Percentiles rank a stretch among this genome's conserved stretches.
Conservation (phyloP, 2,113 vertebrate species). For the Marcusenius ussheri region DNA sequence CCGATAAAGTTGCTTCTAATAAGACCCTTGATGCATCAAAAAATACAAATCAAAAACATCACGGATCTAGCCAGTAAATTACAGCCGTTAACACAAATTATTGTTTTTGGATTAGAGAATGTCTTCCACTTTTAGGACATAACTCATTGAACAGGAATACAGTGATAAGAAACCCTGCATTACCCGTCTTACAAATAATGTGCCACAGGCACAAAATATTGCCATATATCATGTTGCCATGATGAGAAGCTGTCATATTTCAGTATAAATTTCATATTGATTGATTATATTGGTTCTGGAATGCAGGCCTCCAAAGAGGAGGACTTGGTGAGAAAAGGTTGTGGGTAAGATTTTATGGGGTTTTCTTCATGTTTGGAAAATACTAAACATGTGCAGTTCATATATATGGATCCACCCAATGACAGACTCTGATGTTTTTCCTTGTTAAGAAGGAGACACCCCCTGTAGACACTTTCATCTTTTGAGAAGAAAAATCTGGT, state of each 20-base stretch:
- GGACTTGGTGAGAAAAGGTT: not conserved
- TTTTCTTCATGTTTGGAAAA: not conserved
- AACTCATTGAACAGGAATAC: not conserved
- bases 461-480: not conserved
- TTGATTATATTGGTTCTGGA: not conserved
- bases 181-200: not conserved
- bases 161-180: not conserved
- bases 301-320: not conserved
- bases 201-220: not conserved
- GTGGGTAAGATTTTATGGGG: not conserved
- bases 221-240: not conserved
- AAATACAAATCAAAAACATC: not conserved
- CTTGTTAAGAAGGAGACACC: slow-evolving; percentile 3
- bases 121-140: not conserved
- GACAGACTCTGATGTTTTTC: not conserved
- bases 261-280: not conserved
- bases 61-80: not conserved
- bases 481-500: not conserved
- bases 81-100: not conserved
- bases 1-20: not conserved
- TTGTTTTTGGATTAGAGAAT: not conserved
- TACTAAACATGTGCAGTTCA: not conserved
- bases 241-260: not conserved
- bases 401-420: not conserved
- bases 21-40: not conserved